phyloP scores from a whole-genome alignment of 2,113 vertebrate species.

The Rhinolophus sinicus region DNA sequence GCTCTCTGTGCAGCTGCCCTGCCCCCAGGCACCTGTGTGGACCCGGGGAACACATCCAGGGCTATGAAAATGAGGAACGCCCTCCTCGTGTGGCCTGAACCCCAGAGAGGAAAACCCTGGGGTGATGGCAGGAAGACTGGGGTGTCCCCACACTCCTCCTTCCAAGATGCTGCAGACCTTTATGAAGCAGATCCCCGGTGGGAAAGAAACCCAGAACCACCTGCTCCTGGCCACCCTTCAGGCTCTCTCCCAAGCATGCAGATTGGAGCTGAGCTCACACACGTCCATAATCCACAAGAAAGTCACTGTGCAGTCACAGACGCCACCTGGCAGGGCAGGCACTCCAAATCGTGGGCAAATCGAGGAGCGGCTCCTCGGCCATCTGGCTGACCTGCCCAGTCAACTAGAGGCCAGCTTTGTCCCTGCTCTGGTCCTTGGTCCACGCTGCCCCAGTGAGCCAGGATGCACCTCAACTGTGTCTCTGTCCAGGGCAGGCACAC shows the following conservation, averaged over 20 bases:
- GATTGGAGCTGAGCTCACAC: neutral
- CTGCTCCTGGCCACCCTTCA: neutral
- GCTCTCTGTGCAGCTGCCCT: neutral
- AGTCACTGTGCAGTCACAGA: rapidly evolving
- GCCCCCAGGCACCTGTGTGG: neutral
- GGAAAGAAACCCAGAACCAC: neutral
- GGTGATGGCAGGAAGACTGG: neutral
- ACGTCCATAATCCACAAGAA: rapidly evolving
- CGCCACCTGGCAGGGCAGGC: rapidly evolving
- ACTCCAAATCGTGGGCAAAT: rapidly evolving
- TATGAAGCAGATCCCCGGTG: rapidly evolving
- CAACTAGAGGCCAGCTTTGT: rapidly evolving
- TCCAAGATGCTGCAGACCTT: neutral
- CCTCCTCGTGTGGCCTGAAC: neutral
- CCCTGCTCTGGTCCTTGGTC: neutral
- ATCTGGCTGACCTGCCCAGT: rapidly evolving
- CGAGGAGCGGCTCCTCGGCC: neutral
- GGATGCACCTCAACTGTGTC: neutral
- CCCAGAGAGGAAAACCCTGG: neutral
- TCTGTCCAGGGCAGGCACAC: rapidly evolving
- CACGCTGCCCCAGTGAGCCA: neutral
- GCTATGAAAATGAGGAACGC: rapidly evolving
- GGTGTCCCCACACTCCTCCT: neutral
- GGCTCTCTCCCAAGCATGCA: neutral
- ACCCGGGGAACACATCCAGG: neutral